phyloP scores from a whole-genome alignment of 92 coral and sea anemone genomes.

The Palythoa grandis region DNA sequence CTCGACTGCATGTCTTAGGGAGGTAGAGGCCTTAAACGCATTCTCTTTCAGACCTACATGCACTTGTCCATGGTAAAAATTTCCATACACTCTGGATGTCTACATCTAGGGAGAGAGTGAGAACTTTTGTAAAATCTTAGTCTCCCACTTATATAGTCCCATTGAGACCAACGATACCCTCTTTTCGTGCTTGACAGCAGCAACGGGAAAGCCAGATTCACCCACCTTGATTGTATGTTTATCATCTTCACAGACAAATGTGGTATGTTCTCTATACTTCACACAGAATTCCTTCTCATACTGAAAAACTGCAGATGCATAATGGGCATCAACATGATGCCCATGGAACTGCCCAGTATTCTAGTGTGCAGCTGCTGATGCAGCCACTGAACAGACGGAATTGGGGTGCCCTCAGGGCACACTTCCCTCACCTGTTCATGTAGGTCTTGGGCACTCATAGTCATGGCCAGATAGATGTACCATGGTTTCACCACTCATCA shows the following conservation, averaged over 20 bases:
- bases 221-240: conserved; percentile 73
- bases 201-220: conserved; percentile 68
- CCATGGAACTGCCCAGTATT: conserved; percentile 63
- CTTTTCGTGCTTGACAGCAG: conserved; percentile 69
- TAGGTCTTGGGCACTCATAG: conserved; percentile 62
- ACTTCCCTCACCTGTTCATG: conserved; percentile 51
- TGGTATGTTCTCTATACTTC: conserved; percentile 50
- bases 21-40: conserved; percentile 48
- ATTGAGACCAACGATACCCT: conserved; percentile 66
- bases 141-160: conserved; percentile 66
- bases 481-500: conserved; percentile 36
- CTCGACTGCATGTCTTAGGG: conserved; percentile 51
- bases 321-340: conserved; percentile 59
- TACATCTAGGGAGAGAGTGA: conserved; percentile 63
- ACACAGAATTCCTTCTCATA: conserved; percentile 62
- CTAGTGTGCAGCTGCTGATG: conserved; percentile 59
- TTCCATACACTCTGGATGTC: conserved; percentile 43
- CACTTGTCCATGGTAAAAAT: conserved; percentile 43
- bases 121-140: conserved; percentile 69
- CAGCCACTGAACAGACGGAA: conserved; percentile 65
- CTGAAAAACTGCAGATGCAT: conserved; percentile 60
- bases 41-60: conserved; percentile 29
- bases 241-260: conserved; percentile 71
- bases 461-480: conserved; percentile 62
- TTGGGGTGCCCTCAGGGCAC: conserved; percentile 52